Conservation (phyloP, 1,140 invertebrate species). For the Coenobita brevimanus region DNA sequence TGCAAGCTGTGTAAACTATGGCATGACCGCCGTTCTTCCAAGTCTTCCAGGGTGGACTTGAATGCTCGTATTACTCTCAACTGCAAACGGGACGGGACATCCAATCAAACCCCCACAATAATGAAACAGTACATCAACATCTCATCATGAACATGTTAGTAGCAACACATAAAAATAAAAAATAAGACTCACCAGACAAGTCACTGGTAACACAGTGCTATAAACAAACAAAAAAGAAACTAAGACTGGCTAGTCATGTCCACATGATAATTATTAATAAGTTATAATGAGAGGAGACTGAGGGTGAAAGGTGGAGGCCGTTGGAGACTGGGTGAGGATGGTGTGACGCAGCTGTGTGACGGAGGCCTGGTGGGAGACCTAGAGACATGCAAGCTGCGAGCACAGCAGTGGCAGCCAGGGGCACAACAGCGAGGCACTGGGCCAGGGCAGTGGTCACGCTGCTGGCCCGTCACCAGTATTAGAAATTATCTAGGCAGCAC, state of each 20-base stretch:
- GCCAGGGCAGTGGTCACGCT: conserved; percentile 55
- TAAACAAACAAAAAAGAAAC: conserved; percentile 57
- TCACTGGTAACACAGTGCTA: conserved; percentile 66
- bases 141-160: conserved; percentile 65
- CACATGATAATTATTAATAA: conserved; percentile 63
- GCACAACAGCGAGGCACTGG: conserved; percentile 46
- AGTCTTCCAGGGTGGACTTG: conserved; percentile 99
- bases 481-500: conserved; percentile 55
- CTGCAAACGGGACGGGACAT: conserved; percentile 84
- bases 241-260: conserved; percentile 64
- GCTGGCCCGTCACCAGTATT: conserved; percentile 53
- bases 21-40: conserved; percentile 98
- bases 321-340: conserved; percentile 65
- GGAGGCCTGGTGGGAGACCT: conserved; percentile 43
- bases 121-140: conserved; percentile 63
- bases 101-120: conserved; percentile 70
- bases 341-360: conserved; percentile 62
- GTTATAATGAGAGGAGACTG: conserved; percentile 61
- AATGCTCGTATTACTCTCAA: conserved; percentile 99
- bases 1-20: conserved; percentile 98
- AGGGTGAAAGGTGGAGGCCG: conserved; percentile 64
- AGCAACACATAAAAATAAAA: conserved; percentile 63
- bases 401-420: conserved; percentile 66
- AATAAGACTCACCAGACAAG: conserved; percentile 68
- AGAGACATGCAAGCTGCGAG: conserved; percentile 66